These are phyloP conservation scores for Synanthedon tipuliformis DNA, from an alignment of 2,888 invertebrate genomes.

Conservation along the genomic window DNA sequence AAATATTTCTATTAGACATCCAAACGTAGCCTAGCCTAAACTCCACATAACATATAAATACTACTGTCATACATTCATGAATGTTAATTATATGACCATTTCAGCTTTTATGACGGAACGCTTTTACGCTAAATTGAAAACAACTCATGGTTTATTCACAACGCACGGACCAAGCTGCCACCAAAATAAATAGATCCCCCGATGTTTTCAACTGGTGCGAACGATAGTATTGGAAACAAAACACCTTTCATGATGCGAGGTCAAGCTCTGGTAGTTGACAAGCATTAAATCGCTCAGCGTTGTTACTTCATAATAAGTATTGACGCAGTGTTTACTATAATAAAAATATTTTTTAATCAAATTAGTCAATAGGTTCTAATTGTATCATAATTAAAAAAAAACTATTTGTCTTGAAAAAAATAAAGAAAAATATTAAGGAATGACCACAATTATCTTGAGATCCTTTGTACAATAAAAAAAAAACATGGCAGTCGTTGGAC, in stretches of 20 bases:
- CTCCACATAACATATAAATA: slow-evolving; percentile 5
- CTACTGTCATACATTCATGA: slow-evolving; percentile 36
- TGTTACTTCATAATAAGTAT: slow-evolving; percentile 12
- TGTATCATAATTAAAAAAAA: too few species aligned
- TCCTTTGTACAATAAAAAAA: too few species aligned
- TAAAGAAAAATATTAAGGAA: too few species aligned
- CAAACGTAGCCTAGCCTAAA: too few species aligned
- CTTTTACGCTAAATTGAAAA: slow-evolving; percentile 68
- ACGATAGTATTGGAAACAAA: neutral
- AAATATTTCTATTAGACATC: too few species aligned
- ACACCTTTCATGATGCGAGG: slow-evolving; percentile 10
- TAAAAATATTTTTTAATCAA: too few species aligned
- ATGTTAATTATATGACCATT: slow-evolving; percentile 52
- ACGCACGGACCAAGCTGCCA: slow-evolving; percentile 29
- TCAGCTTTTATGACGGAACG: slow-evolving; percentile 57
- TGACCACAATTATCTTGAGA: too few species aligned
- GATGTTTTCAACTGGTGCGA: neutral
- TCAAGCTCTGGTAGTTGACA: slow-evolving; percentile 22
- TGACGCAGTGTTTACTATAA: slow-evolving; percentile 22
- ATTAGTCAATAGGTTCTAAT: too few species aligned
- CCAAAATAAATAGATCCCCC: slow-evolving; percentile 35
- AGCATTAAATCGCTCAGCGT: slow-evolving; percentile 5
- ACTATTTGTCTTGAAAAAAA: too few species aligned
- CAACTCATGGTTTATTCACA: slow-evolving; percentile 67
- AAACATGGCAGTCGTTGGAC: too few species aligned